Evolutionary conservation across 2,113 vertebrate genomes (phyloP).

Genomic region (Pardalotus punctatus): DNA sequence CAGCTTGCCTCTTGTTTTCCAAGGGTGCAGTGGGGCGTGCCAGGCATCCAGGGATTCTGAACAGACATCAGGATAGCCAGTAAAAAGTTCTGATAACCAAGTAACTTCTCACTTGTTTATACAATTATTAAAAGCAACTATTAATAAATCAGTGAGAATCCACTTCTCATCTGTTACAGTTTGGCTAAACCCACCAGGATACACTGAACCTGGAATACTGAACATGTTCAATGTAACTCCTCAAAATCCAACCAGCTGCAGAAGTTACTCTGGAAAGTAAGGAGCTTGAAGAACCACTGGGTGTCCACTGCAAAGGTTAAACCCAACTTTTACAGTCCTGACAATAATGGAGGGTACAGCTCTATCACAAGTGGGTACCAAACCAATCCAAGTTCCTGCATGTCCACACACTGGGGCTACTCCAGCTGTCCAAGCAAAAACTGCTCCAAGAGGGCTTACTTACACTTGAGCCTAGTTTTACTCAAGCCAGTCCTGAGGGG

Average conservation of each 20-base stretch:
- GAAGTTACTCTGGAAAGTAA: not conserved
- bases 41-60: not conserved
- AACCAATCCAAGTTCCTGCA: not conserved
- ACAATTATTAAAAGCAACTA: not conserved
- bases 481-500: not conserved
- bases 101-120: not conserved
- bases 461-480: not conserved
- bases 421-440: too few relatives aligned
- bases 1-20: not conserved
- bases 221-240: not conserved
- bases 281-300: not conserved
- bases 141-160: not conserved
- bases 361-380: not conserved
- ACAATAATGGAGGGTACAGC: rapidly evolving
- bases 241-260: not conserved
- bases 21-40: not conserved
- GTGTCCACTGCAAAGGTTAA: not conserved
- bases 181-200: not conserved
- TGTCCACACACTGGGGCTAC: not conserved
- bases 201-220: not conserved
- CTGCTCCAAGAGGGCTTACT: rapidly evolving
- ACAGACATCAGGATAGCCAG: not conserved
- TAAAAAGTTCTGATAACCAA: not conserved
- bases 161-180: not conserved
- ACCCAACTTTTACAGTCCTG: not conserved